These are phyloP conservation scores for Dendrolimus punctatus DNA, from an alignment of 1,140 invertebrate species.

Conservation along the genomic window DNA sequence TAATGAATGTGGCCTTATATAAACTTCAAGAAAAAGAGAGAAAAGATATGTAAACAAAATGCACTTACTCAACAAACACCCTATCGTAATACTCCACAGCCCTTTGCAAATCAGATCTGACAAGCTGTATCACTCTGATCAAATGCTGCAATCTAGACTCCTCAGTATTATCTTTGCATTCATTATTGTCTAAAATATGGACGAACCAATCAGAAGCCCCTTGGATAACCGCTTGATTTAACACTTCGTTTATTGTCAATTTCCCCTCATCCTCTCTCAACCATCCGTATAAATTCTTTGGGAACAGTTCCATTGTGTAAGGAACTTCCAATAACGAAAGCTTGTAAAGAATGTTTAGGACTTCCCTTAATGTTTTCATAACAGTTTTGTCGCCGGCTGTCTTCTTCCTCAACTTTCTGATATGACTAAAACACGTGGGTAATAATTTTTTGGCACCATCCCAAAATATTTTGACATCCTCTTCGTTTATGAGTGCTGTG, in stretches of 20 bases:
- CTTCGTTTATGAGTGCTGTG: conserved; percentile 73
- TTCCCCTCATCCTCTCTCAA: conserved; percentile 68
- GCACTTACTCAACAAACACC: conserved; percentile 83
- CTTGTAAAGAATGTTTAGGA: conserved; percentile 79
- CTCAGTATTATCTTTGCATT: conserved; percentile 72
- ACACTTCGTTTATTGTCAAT: conserved; percentile 73
- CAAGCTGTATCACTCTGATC: conserved; percentile 86
- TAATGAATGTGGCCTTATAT: too few relatives aligned
- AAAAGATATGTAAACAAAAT: conserved; percentile 3
- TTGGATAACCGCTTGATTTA: conserved; percentile 79
- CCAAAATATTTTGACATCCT: conserved; percentile 86
- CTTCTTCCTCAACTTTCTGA: conserved; percentile 83
- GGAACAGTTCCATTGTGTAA: conserved; percentile 78
- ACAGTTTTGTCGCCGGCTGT: conserved; percentile 79
- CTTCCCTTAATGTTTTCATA: conserved; percentile 77
- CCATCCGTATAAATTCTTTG: conserved; percentile 79
- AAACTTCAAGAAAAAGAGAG: neutral
- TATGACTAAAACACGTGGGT: conserved; percentile 81
- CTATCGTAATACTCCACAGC: conserved; percentile 87
- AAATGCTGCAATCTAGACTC: conserved; percentile 81
- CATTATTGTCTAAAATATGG: conserved; percentile 80
- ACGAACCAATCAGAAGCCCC: conserved; percentile 85
- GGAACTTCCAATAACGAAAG: conserved; percentile 74
- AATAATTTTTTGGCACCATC: conserved; percentile 82
- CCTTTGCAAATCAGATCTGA: conserved; percentile 86